A percentile compares a stretch with the other conserved stretches of the same genome.
These are phyloP conservation scores for Danionella cerebrum DNA, from an alignment of 2,113 vertebrate species.

Conservation along the genomic window DNA sequence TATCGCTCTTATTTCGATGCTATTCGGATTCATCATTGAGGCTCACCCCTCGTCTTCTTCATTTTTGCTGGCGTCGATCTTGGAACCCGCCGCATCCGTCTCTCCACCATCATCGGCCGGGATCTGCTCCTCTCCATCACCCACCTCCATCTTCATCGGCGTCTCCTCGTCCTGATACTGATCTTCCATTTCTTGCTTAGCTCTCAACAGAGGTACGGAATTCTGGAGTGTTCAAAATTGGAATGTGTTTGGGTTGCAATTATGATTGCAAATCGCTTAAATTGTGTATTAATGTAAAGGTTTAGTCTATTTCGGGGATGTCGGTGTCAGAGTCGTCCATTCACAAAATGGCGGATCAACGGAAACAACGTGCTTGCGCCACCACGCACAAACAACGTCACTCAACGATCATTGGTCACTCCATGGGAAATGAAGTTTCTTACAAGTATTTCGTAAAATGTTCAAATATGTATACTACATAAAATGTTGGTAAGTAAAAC, in stretches of 20 bases:
- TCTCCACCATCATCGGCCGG: slow-evolving; percentile 52
- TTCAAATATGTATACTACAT: too few relatives aligned
- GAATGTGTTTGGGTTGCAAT: too few relatives aligned
- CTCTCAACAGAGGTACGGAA: not conserved
- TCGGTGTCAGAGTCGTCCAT: slow-evolving; percentile 62
- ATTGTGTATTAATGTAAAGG: too few relatives aligned
- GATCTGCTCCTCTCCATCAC: slow-evolving; percentile 58
- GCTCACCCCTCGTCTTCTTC: slow-evolving; percentile 91
- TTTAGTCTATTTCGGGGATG: not conserved
- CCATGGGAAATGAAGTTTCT: too few relatives aligned
- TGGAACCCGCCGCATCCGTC: slow-evolving; percentile 79
- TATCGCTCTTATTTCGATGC: too few relatives aligned
- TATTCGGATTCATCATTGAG: too few relatives aligned
- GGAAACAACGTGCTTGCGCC: slow-evolving; percentile 20
- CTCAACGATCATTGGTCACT: too few relatives aligned
- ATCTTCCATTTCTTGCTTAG: slow-evolving; percentile 64
- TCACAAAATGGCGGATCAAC: slow-evolving; percentile 79
- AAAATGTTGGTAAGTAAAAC: not conserved
- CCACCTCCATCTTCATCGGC: slow-evolving; percentile 70
- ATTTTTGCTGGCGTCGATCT: slow-evolving; percentile 90
- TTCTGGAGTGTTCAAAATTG: too few relatives aligned
- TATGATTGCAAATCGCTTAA: too few relatives aligned
- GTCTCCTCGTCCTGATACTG: slow-evolving; percentile 69
- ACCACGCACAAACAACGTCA: not conserved
- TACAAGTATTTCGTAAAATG: too few relatives aligned